These are phyloP conservation scores for Amphimedon queenslandica DNA, from an alignment of 37 sponge, comb jelly and placozoan genomes.

Conservation along the genomic window DNA sequence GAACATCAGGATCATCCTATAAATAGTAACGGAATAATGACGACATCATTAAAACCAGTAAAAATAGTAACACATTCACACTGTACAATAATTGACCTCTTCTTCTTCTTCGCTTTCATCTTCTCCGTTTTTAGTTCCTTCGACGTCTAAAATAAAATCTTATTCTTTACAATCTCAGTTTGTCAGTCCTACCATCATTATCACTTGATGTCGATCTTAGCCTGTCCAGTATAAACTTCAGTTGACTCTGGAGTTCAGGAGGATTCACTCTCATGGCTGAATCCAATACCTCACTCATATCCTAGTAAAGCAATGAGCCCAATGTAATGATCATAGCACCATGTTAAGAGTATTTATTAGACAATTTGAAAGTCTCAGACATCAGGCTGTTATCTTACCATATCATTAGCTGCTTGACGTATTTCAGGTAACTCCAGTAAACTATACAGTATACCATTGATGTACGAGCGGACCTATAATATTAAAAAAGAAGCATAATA, in stretches of 20 bases:
- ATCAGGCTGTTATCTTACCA: slow-evolving; percentile 30
- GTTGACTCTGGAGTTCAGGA: slow-evolving; percentile 52
- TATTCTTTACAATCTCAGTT: background rate
- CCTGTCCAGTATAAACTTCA: slow-evolving; percentile 61
- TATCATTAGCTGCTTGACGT: slow-evolving; percentile 34
- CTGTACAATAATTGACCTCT: slow-evolving; percentile 42
- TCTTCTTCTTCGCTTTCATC: slow-evolving; percentile 55
- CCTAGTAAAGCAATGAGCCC: slow-evolving; percentile 41
- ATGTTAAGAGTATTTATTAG: background rate
- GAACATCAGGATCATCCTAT: slow-evolving; percentile 62
- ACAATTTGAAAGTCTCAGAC: background rate
- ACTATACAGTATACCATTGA: slow-evolving; percentile 83
- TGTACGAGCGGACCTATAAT: slow-evolving; percentile 63
- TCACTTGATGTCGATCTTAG: slow-evolving; percentile 21
- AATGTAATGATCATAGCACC: background rate
- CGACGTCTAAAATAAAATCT: background rate
- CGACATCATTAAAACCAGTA: background rate
- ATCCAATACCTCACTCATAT: slow-evolving; percentile 47
- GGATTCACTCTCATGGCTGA: slow-evolving; percentile 48
- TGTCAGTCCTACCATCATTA: background rate
- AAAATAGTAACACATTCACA: no score
- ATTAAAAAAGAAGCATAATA: no score
- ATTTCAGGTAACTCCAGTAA: slow-evolving; percentile 43
- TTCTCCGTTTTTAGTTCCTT: slow-evolving; percentile 2
- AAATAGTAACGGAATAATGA: background rate